Base-by-base conservation (phyloP, 2,888 invertebrate species). In the Nebria brevicollis region DNA sequence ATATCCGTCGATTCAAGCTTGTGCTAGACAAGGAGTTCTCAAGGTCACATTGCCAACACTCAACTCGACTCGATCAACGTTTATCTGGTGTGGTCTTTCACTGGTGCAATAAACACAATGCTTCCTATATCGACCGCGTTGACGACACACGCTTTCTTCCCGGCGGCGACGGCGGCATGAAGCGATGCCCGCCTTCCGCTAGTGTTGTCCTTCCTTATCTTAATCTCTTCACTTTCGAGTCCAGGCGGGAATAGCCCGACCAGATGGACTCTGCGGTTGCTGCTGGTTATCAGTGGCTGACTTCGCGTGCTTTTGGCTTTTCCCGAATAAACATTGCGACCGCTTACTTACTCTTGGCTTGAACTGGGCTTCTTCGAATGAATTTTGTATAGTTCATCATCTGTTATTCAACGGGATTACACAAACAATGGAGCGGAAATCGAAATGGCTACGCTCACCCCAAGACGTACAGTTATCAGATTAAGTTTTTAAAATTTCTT, bases 381-480 rank as follows among this genome's bases (percentile, higher is more conserved):
- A 78, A 64, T 25, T 65, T 73, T 8, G 66, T 72, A 78, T 78
- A 72, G 78, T 78, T 78, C 78, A 78, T 78, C 78, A 78, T 78
- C 78, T 78, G 72, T 78, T 78, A 78, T 78, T 78, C 78, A 78
- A 73, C 78, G 77, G 54, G 73, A 78, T 78, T 72, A 73, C 77
- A 77, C 73, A 78, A 78, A 78, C 77, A 78, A 78, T 78, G 73
- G 65, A 66, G 73, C 77, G 78, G 78, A 78, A 78, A 78, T 78
- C 78, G 78, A 73, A 78, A 78, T 65, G 78, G 64, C 78, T 15
- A 65, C 41, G 78, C 72, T 78, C 73, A 73, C 34, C 42, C 66
- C 2, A 13, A 54, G 11, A 54, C 54, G 54, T 54, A 54, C 54
- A 54, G 54, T 13, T 54, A 13, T 13, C 13, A 13, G 54, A 54